These are phyloP conservation scores for Himalopsyche anomala DNA, from an alignment of 2,888 invertebrate genomes.

Conservation along the genomic window DNA sequence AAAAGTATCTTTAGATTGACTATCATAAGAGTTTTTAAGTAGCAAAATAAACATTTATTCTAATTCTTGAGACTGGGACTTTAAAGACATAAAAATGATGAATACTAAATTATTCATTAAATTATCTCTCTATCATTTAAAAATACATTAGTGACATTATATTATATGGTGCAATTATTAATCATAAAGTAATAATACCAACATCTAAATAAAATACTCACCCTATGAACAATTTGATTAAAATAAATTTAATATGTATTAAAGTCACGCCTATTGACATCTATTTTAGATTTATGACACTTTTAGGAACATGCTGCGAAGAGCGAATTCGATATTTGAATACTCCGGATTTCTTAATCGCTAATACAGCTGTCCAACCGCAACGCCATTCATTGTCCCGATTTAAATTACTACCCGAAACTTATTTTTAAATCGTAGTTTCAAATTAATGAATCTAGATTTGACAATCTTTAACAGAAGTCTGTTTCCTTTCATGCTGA, in stretches of 20 bases:
- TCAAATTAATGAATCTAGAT: background rate
- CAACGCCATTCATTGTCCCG: constrained; percentile 2
- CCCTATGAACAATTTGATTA: too few species aligned
- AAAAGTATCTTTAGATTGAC: too few species aligned
- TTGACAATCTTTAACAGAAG: background rate
- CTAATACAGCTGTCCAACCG: constrained; percentile 1
- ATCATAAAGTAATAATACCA: too few species aligned
- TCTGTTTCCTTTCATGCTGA: background rate
- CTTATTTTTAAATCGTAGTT: constrained; percentile 11
- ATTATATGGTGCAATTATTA: too few species aligned
- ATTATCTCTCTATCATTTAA: too few species aligned
- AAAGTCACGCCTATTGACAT: constrained; percentile 16
- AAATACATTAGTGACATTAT: too few species aligned
- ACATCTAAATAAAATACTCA: too few species aligned
- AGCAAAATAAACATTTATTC: too few species aligned
- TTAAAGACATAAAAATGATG: too few species aligned
- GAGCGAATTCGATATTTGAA: constrained; percentile 15
- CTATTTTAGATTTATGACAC: constrained; percentile 21
- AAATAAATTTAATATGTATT: background rate
- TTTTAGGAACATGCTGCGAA: background rate
- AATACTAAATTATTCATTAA: too few species aligned
- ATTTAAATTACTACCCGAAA: background rate
- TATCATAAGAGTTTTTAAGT: too few species aligned
- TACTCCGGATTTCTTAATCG: constrained; percentile 21
- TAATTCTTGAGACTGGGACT: too few species aligned